Percentiles rank a stretch among this genome's conserved stretches.
Conservation (phyloP, 2,888 invertebrate species). For the Ormyrus pomaceus region DNA sequence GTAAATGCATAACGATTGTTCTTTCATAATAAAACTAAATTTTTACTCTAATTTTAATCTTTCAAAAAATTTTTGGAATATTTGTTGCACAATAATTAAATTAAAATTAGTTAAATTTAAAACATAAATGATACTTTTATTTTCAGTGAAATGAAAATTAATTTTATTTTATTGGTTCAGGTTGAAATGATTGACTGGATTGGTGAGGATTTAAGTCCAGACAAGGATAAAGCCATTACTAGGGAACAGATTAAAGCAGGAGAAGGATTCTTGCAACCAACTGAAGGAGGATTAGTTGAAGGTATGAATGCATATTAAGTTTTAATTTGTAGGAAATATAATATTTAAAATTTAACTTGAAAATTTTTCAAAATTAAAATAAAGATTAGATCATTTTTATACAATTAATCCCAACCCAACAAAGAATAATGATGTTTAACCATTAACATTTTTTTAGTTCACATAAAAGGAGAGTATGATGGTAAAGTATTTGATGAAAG, state of each 20-base stretch:
- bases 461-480: conserved; percentile 82
- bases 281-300: conserved; percentile 89
- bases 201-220: conserved; percentile 91
- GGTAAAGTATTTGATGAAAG: conserved; percentile 86
- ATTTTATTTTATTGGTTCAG: conserved; percentile 74
- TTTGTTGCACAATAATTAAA: background rate
- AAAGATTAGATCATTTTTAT: background rate
- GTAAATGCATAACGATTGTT: conserved; percentile 74
- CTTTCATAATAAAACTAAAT: conserved; percentile 1
- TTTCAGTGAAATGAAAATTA: too few species aligned
- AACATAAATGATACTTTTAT: too few species aligned
- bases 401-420: background rate
- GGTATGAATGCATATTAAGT: conserved; percentile 77
- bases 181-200: conserved; percentile 92
- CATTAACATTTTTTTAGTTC: conserved; percentile 79
- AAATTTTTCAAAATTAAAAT: conserved; percentile 2
- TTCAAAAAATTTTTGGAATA: background rate
- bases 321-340: background rate
- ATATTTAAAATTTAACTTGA: conserved; percentile 5
- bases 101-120: too few species aligned
- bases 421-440: background rate
- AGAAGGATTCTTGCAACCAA: conserved; percentile 84
- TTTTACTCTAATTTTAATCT: conserved; percentile 6
- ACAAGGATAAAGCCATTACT: conserved; percentile 89
- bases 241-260: conserved; percentile 85